A percentile compares a stretch with the other conserved stretches of the same genome.
phyloP scores from a whole-genome alignment of 1,140 invertebrate species.

The Spodoptera frugiperda region DNA sequence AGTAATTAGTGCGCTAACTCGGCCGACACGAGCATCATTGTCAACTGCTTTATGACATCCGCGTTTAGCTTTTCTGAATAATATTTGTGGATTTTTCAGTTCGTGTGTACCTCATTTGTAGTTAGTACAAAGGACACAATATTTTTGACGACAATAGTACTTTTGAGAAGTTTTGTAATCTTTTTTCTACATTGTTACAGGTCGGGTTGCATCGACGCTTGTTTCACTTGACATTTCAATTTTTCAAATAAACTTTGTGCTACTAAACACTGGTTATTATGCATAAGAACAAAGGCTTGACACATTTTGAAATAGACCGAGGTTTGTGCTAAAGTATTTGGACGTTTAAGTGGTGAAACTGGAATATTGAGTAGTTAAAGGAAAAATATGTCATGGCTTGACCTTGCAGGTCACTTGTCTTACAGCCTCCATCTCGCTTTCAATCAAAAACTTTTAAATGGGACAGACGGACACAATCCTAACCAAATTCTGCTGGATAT shows the following conservation, averaged over 20 bases:
- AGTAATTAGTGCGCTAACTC: constrained; percentile 71
- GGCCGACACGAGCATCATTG: constrained; percentile 67
- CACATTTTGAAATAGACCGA: constrained; percentile 9
- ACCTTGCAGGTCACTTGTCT: not conserved
- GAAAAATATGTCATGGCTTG: not conserved
- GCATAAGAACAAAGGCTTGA: constrained; percentile 1
- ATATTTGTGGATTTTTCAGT: constrained; percentile 70
- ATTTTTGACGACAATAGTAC: constrained; percentile 51
- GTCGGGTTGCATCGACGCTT: constrained; percentile 20
- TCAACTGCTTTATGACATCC: constrained; percentile 60
- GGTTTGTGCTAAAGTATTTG: not conserved
- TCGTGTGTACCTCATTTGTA: constrained; percentile 64
- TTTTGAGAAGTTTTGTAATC: constrained; percentile 59
- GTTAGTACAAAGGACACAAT: constrained; percentile 64
- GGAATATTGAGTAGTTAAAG: not conserved
- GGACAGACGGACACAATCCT: too few species aligned
- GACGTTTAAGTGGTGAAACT: not conserved
- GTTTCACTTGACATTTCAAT: constrained; percentile 20
- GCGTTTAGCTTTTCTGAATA: constrained; percentile 63
- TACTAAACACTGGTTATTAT: constrained; percentile 15
- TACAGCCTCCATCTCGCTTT: not conserved
- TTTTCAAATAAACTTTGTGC: constrained; percentile 33
- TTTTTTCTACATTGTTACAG: constrained; percentile 42
- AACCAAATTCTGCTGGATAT: too few species aligned
- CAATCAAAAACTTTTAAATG: too few species aligned